Conservation (phyloP, 2,113 vertebrate genomes). For the Dermatemys mawii region DNA sequence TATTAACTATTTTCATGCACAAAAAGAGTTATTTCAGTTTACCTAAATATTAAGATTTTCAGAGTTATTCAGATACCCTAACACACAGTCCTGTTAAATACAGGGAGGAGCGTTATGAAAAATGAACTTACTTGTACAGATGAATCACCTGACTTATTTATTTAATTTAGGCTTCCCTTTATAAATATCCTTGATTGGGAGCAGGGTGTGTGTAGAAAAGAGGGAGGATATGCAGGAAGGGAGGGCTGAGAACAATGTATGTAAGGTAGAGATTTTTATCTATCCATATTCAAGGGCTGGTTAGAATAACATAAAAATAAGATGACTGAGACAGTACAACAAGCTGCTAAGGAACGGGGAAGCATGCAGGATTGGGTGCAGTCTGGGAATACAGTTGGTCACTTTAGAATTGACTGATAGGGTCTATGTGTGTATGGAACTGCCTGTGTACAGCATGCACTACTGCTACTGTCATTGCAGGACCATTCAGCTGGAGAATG, state of each 20-base stretch:
- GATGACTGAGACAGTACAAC: background rate
- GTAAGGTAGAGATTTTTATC: background rate
- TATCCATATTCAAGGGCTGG: background rate
- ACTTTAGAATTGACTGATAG: conserved; percentile 22
- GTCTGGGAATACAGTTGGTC: background rate
- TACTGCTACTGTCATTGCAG: background rate
- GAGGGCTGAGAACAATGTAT: background rate
- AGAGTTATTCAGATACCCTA: background rate
- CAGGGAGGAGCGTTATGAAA: conserved; percentile 3
- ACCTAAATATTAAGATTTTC: background rate
- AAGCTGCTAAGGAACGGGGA: background rate
- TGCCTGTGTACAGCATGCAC: background rate
- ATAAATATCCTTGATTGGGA: background rate
- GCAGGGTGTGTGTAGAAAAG: background rate
- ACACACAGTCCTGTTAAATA: background rate
- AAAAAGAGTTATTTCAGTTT: background rate
- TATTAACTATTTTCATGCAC: background rate
- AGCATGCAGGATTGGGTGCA: background rate
- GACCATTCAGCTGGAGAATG: conserved; percentile 30
- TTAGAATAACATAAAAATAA: conserved; percentile 33
- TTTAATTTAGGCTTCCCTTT: background rate
- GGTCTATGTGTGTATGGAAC: background rate
- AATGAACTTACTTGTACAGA: conserved; percentile 4
- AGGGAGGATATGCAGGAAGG: background rate
- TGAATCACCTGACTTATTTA: background rate